A percentile compares a stretch with the other conserved stretches of the same genome.
Conservation (phyloP, 2,113 vertebrate species). For the Osmerus eperlanus region DNA sequence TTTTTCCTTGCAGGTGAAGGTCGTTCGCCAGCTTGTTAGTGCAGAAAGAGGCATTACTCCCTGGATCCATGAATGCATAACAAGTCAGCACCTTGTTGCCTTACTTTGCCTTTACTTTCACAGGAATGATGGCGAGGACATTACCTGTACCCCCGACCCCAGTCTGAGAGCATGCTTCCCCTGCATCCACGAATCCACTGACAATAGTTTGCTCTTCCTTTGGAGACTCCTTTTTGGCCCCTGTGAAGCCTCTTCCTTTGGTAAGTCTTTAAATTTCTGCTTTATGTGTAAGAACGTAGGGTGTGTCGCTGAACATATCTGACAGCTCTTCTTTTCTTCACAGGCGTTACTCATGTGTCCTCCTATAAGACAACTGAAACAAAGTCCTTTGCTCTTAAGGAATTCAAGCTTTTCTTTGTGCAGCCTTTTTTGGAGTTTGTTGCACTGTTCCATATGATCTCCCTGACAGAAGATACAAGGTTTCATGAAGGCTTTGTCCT, state of each 20-base stretch:
- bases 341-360: too few relatives aligned
- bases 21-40: not conserved
- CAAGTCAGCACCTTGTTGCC: not conserved
- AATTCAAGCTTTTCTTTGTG: conserved; percentile 22
- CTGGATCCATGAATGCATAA: not conserved
- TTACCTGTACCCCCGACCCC: not conserved
- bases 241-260: not conserved
- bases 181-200: not conserved
- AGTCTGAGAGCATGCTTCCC: too few relatives aligned
- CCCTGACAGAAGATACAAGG: conserved; percentile 7
- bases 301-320: not conserved
- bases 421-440: not conserved
- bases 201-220: not conserved
- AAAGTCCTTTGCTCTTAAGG: not conserved
- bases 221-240: not conserved
- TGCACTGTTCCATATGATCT: conserved; percentile 20
- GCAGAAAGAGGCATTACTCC: not conserved
- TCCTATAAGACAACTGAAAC: not conserved
- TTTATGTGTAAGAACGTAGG: not conserved
- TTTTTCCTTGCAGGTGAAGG: too few relatives aligned
- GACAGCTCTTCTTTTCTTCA: too few relatives aligned
- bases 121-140: not conserved
- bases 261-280: not conserved
- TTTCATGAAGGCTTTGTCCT: too few relatives aligned
- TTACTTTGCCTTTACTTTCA: not conserved